A percentile compares a stretch with the other conserved stretches of the same genome.
These are phyloP conservation scores for Tichodroma muraria DNA, from an alignment of 2,113 vertebrate genomes.

Conservation along the genomic window DNA sequence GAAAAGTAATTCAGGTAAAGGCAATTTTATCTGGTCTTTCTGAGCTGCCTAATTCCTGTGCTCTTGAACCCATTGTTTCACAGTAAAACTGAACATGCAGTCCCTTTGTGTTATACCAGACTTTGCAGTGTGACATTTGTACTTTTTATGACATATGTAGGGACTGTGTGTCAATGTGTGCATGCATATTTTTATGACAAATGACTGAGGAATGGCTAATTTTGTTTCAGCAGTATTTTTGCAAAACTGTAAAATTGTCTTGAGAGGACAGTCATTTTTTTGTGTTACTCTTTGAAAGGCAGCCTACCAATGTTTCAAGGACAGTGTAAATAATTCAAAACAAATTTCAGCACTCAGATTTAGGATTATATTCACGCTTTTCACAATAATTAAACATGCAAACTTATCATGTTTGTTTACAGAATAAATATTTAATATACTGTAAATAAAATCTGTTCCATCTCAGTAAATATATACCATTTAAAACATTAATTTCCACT, in stretches of 20 bases:
- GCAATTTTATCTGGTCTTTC: not conserved
- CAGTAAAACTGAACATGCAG: not conserved
- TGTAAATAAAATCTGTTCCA: slow-evolving; percentile 43
- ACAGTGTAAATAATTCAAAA: slow-evolving; percentile 42
- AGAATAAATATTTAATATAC: slow-evolving; percentile 38
- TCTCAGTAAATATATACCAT: not conserved
- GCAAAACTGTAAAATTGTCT: not conserved
- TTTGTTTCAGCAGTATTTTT: not conserved
- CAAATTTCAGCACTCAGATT: not conserved
- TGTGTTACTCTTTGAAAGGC: not conserved
- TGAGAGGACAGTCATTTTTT: not conserved
- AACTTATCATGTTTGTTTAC: slow-evolving; percentile 18
- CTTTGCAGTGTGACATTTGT: not conserved
- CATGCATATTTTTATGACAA: not conserved
- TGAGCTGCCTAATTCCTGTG: not conserved
- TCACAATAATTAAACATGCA: slow-evolving; percentile 26
- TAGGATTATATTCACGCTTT: not conserved
- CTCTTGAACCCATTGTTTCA: not conserved
- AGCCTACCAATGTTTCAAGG: not conserved
- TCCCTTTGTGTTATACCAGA: not conserved
- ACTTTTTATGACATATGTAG: not conserved
- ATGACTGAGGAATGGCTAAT: not conserved
- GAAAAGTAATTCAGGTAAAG: not conserved
- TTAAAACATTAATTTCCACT: slow-evolving; percentile 44
- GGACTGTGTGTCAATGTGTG: not conserved